These are phyloP conservation scores for Drosophila bifasciata DNA, from an alignment of 1,140 invertebrate genomes.

Conservation along the genomic window DNA sequence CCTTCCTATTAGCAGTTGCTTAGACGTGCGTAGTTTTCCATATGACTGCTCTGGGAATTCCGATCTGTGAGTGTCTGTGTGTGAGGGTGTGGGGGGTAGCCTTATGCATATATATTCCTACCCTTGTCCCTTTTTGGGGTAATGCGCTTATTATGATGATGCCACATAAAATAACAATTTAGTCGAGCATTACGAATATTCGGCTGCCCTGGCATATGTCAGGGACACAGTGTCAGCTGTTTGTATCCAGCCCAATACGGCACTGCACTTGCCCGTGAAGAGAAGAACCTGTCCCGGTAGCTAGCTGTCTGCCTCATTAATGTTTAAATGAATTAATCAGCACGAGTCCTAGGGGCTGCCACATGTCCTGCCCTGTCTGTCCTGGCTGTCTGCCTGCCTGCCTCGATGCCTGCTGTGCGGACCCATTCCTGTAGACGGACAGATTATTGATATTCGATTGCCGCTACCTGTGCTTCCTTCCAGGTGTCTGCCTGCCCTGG, in stretches of 20 bases:
- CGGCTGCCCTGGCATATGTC: conserved; percentile 57
- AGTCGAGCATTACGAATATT: conserved; percentile 77
- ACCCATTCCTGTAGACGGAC: neutral
- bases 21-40: conserved; percentile 75
- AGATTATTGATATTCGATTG: conserved; percentile 32
- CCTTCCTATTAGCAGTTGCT: conserved; percentile 32
- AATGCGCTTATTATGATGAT: conserved; percentile 81
- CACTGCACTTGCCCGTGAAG: conserved; percentile 15
- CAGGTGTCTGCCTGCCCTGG: conserved; percentile 34
- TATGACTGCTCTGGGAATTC: conserved; percentile 62
- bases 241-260: conserved; percentile 36
- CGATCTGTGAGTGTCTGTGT: conserved; percentile 28
- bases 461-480: conserved; percentile 26
- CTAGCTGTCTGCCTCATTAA: conserved; percentile 42
- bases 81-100: too few species aligned
- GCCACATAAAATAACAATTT: conserved; percentile 83
- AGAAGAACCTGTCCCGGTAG: too few species aligned
- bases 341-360: conserved; percentile 41
- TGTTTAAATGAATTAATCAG: conserved; percentile 80
- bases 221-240: conserved; percentile 56
- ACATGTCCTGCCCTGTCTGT: neutral
- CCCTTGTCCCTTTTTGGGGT: conserved; percentile 51
- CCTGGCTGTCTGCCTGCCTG: neutral
- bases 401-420: conserved; percentile 1
- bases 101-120: conserved; percentile 28